Evolutionary conservation across 2,113 vertebrate species (phyloP).

Genomic region (Empidonax alnorum): DNA sequence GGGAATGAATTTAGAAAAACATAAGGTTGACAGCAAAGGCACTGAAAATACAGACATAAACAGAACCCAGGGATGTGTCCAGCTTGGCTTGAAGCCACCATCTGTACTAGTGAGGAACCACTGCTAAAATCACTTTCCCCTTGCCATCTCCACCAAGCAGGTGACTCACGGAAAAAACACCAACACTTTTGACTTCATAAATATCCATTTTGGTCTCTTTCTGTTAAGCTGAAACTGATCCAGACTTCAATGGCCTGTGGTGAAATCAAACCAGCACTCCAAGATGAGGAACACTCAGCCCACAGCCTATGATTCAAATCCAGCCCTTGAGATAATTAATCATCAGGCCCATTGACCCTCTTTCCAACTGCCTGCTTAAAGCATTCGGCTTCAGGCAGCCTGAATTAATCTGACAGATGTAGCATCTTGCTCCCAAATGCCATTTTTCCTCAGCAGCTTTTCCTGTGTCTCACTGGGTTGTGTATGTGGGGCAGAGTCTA

Average conservation of each 20-base stretch:
- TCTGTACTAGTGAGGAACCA: not conserved
- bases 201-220: not conserved
- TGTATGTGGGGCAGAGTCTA: accelerated
- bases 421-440: not conserved
- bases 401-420: not conserved
- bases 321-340: not conserved
- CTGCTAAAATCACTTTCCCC: not conserved
- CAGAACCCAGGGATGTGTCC: not conserved
- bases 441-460: not conserved
- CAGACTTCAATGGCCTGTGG: not conserved
- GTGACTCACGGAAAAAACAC: not conserved
- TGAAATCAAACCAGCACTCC: not conserved
- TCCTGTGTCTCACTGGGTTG: not conserved
- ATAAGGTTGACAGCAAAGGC: not conserved
- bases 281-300: not conserved
- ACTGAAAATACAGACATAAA: not conserved
- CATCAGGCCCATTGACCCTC: not conserved
- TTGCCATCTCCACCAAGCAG: not conserved
- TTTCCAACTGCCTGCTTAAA: not conserved
- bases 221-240: not conserved
- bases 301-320: not conserved
- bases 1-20: not conserved
- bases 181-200: not conserved
- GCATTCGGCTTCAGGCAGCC: not conserved
- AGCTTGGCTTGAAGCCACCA: not conserved